Evolutionary conservation across 2,888 invertebrate species (phyloP).

Genomic region (Parasteatoda lunata): DNA sequence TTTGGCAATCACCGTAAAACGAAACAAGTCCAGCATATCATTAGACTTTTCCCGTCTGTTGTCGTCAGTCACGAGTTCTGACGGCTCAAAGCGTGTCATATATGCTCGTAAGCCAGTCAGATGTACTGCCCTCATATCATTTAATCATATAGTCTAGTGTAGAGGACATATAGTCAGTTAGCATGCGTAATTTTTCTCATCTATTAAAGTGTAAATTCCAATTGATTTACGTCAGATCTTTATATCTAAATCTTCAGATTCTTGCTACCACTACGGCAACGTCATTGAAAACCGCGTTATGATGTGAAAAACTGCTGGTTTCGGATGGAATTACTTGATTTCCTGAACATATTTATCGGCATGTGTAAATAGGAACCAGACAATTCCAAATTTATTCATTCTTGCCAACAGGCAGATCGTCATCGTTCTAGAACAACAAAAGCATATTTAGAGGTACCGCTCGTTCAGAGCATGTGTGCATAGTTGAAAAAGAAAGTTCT

Average conservation of each 20-base stretch:
- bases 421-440: neutral
- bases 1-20: constrained; percentile 1
- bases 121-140: constrained; percentile 14
- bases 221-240: constrained; percentile 5
- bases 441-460: too few relatives aligned
- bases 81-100: constrained; percentile 7
- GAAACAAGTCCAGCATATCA: neutral
- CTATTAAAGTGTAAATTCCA: constrained; percentile 9
- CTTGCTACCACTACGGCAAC: constrained; percentile 20
- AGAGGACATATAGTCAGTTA: neutral
- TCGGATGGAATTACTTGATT: constrained; percentile 19
- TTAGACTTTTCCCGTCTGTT: neutral
- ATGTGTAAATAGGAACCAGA: constrained; percentile 1
- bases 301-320: constrained; percentile 11
- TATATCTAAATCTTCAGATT: constrained; percentile 11
- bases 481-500: neutral
- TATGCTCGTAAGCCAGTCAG: constrained; percentile 20
- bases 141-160: constrained; percentile 1
- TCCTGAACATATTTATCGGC: constrained; percentile 3
- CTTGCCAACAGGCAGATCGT: neutral
- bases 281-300: constrained; percentile 18
- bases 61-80: neutral
- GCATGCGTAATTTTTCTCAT: neutral
- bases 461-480: neutral
- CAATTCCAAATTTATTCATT: constrained; percentile 9